Conservation (phyloP, 2,888 invertebrate species). For the Thymelicus lineola region DNA sequence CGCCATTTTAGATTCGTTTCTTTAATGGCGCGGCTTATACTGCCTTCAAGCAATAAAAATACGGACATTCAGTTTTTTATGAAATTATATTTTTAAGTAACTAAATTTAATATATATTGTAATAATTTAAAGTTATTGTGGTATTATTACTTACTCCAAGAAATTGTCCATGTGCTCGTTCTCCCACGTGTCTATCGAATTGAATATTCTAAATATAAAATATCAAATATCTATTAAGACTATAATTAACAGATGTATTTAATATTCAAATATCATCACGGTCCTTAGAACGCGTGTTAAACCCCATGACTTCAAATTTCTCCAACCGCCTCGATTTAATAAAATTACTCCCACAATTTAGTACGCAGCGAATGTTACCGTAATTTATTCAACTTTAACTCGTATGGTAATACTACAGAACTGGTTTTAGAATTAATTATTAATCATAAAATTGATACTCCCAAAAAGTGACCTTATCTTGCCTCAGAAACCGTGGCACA, state of each 20-base stretch:
- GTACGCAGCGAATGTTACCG: conserved; percentile 4
- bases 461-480: conserved; percentile 5
- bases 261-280: neutral
- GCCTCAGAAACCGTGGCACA: conserved; percentile 2
- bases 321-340: neutral
- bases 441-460: conserved; percentile 12
- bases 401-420: conserved; percentile 1
- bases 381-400: conserved; percentile 11
- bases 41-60: too few relatives aligned
- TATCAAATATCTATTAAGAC: neutral
- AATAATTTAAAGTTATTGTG: too few relatives aligned
- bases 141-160: too few relatives aligned
- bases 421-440: conserved; percentile 16
- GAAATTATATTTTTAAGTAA: too few relatives aligned
- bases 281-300: neutral
- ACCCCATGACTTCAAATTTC: conserved; percentile 2
- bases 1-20: too few relatives aligned
- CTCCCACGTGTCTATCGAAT: too few relatives aligned
- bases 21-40: too few relatives aligned
- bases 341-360: conserved; percentile 15
- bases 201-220: neutral
- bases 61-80: too few relatives aligned
- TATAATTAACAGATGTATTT: neutral
- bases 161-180: too few relatives aligned
- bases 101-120: too few relatives aligned